Conservation (phyloP, 2,797 vertebrate species). For the Nyctibius grandis region DNA sequence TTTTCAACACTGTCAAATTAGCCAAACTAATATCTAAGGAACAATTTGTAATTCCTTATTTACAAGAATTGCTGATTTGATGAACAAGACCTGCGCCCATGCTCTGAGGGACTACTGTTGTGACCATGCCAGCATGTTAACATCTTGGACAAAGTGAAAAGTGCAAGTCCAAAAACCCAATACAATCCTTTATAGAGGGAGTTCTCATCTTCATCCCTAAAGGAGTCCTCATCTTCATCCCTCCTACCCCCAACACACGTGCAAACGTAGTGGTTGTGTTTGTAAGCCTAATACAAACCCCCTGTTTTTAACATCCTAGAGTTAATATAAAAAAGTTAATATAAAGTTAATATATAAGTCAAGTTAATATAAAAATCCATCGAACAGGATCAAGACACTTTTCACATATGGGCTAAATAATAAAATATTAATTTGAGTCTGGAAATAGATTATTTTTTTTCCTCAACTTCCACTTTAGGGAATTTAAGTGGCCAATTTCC, state of each 20-base stretch:
- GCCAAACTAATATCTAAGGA: neutral
- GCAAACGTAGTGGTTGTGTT: neutral
- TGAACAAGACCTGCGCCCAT: neutral
- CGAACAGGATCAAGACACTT: neutral
- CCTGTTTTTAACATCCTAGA: neutral
- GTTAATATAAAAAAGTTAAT: no score
- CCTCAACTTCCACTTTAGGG: neutral
- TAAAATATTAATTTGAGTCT: neutral
- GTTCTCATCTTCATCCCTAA: neutral
- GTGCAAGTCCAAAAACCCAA: neutral
- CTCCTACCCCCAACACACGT: fast-evolving
- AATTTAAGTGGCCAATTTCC: slow-evolving; percentile 7
- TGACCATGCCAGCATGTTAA: neutral
- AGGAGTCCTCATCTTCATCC: neutral
- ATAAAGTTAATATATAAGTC: neutral
- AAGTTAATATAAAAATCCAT: neutral
- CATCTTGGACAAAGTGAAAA: neutral
- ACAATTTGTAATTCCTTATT: slow-evolving; percentile 2
- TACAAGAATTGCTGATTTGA: neutral
- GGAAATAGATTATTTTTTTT: neutral
- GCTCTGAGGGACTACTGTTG: neutral
- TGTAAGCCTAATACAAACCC: neutral
- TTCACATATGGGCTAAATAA: neutral
- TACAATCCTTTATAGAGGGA: neutral
- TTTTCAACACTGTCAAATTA: neutral